Conservation (phyloP, 2,113 vertebrate species). For the Etheostoma spectabile region DNA sequence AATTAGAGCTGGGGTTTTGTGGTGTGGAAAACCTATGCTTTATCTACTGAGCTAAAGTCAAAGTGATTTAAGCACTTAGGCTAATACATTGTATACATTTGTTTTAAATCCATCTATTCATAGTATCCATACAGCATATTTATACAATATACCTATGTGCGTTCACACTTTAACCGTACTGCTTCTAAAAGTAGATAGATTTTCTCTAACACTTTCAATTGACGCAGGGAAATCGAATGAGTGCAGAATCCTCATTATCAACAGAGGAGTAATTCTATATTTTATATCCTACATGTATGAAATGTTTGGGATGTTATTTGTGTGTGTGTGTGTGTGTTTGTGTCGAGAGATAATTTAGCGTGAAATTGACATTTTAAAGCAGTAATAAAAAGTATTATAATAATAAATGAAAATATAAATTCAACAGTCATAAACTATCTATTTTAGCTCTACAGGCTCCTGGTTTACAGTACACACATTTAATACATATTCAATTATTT, state of each 20-base stretch:
- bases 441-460: neutral
- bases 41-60: constrained; percentile 1
- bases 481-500: constrained; percentile 39
- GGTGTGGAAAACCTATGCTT: constrained; percentile 14
- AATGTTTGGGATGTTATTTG: neutral
- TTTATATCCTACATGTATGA: neutral
- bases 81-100: neutral
- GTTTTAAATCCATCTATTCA: neutral
- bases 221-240: neutral
- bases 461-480: constrained; percentile 12
- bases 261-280: neutral
- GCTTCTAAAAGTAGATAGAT: neutral
- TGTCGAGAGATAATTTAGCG: neutral
- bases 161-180: neutral
- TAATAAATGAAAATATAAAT: neutral
- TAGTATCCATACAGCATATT: neutral
- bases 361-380: constrained; percentile 6
- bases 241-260: neutral
- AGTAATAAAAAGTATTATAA: constrained; percentile 12
- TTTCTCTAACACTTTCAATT: constrained; percentile 6
- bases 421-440: neutral
- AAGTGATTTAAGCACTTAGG: constrained; percentile 1
- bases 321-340: neutral
- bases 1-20: constrained; percentile 1
- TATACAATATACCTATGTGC: too few species aligned